Base-by-base conservation (phyloP, 2,113 vertebrate species). In the Hirundichthys speculiger region DNA sequence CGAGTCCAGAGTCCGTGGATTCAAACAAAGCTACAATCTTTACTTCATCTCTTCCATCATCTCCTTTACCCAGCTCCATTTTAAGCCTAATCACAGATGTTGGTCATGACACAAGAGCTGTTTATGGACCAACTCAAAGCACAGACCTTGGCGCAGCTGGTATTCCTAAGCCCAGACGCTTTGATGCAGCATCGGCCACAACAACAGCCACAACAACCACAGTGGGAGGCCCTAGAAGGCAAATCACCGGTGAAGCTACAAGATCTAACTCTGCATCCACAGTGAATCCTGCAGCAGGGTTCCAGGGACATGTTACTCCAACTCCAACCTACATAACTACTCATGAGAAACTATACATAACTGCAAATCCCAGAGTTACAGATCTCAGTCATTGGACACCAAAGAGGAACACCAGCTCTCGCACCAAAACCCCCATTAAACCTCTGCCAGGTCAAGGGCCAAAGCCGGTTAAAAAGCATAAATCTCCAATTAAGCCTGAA, bases 41-140 rank as follows among this genome's bases (percentile, higher is more conserved):
- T 69, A 57, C 69, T 9, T 79, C 84, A 82, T 61, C 67, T 52
- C 53, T 53, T 69, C 54, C 76, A 63, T 49, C 53, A 30, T 56
- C 54, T 77, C 15, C 43, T 52, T 13, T 58, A 24, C 66, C 70
- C 40, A 56, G 52, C 56, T 62, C 51, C 6, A 68, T 64, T 65
- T 64, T 75, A 53, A 43, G 53, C 78, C 43, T 68, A 45, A 69
- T 64, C 63, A 64, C 70, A 65, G 59, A 75, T 69, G 57, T 54
- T 39, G 38, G 45, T 64, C 67, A 49, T 46, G 46, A 18, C 55
- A 73, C 27, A 42, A 49, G 21, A 62, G 47, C 38, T 59, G 56
- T 34, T 73, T 40, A 55, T 16, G 41, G 40, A 62, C 38, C 30
- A 63, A 73, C 67, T 5, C 46, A 54, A 74, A 75, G 43, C 21